Evolutionary conservation across 2,888 invertebrate genomes (phyloP).

Genomic region (Agelastica alni): DNA sequence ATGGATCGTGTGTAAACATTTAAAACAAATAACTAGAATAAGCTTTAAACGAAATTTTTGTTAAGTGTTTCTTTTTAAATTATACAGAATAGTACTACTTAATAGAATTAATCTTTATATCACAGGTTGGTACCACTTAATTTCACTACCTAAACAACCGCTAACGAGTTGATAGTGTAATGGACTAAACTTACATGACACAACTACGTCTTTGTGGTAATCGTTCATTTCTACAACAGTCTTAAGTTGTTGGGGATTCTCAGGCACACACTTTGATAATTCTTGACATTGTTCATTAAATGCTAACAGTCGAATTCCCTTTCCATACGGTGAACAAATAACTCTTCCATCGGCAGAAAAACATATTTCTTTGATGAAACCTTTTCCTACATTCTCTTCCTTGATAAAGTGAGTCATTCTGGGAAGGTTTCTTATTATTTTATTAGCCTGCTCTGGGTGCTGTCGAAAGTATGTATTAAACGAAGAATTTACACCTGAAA

Average conservation of each 20-base stretch:
- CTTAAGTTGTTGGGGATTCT: constrained; percentile 59
- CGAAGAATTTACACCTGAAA: constrained; percentile 35
- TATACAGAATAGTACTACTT: too few relatives aligned
- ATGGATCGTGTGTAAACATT: too few relatives aligned
- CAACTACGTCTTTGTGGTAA: constrained; percentile 81
- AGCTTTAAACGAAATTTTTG: too few relatives aligned
- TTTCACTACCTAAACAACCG: constrained; percentile 86
- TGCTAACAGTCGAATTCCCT: constrained; percentile 82
- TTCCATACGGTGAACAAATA: constrained; percentile 87
- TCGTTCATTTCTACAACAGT: constrained; percentile 72
- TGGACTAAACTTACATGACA: constrained; percentile 90
- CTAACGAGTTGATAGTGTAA: constrained; percentile 84
- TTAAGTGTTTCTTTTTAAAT: too few relatives aligned
- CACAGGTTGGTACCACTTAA: constrained; percentile 86
- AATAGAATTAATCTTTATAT: too few relatives aligned
- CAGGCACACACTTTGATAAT: constrained; percentile 69
- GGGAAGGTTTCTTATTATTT: constrained; percentile 71
- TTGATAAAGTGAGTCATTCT: constrained; percentile 82
- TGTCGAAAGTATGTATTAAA: constrained; percentile 47
- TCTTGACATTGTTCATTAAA: constrained; percentile 80
- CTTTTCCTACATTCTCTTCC: constrained; percentile 87
- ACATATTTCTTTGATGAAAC: constrained; percentile 91
- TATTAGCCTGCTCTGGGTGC: constrained; percentile 50
- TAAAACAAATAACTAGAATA: too few relatives aligned
- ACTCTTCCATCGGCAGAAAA: constrained; percentile 89